These are phyloP conservation scores for Catotricha subobsoleta DNA, from an alignment of 2,888 invertebrate genomes.

Conservation along the genomic window DNA sequence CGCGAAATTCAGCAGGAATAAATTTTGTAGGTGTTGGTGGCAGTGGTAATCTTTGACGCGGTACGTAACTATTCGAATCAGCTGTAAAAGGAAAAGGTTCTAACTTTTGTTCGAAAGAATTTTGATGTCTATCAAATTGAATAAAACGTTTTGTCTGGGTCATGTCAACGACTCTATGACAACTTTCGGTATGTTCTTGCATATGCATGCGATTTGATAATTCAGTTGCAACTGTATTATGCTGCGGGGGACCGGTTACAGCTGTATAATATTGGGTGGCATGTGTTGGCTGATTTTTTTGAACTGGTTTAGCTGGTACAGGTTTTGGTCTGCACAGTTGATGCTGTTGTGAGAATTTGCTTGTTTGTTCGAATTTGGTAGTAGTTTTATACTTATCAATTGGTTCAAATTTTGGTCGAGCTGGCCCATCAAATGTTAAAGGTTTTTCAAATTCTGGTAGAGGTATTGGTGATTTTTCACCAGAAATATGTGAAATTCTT, in stretches of 20 bases:
- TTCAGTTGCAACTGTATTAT: slow-evolving; percentile 45
- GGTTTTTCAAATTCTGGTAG: slow-evolving; percentile 40
- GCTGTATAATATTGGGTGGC: slow-evolving; percentile 36
- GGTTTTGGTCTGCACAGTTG: slow-evolving; percentile 36
- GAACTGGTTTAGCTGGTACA: slow-evolving; percentile 31
- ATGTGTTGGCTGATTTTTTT: slow-evolving; percentile 26
- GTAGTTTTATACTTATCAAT: slow-evolving; percentile 29
- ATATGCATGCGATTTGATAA: slow-evolving; percentile 51
- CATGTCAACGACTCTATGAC: slow-evolving; percentile 44
- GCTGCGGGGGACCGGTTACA: slow-evolving; percentile 36
- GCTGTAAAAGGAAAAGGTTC: slow-evolving; percentile 33
- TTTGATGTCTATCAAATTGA: slow-evolving; percentile 33
- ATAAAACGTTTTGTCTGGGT: slow-evolving; percentile 52
- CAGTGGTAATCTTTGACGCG: slow-evolving; percentile 28
- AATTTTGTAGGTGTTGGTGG: slow-evolving; percentile 45
- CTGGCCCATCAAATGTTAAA: slow-evolving; percentile 27
- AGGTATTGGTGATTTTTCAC: slow-evolving; percentile 34
- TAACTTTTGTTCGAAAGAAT: slow-evolving; percentile 16
- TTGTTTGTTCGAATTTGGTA: slow-evolving; percentile 20
- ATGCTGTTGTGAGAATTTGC: slow-evolving; percentile 27
- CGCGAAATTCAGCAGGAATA: slow-evolving; percentile 42
- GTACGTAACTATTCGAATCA: slow-evolving; percentile 19
- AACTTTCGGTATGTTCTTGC: slow-evolving; percentile 47
- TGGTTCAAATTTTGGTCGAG: slow-evolving; percentile 39
- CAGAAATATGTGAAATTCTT: slow-evolving; percentile 28